phyloP scores from a whole-genome alignment of 23 tunicate species.

The Botrylloides violaceus region DNA sequence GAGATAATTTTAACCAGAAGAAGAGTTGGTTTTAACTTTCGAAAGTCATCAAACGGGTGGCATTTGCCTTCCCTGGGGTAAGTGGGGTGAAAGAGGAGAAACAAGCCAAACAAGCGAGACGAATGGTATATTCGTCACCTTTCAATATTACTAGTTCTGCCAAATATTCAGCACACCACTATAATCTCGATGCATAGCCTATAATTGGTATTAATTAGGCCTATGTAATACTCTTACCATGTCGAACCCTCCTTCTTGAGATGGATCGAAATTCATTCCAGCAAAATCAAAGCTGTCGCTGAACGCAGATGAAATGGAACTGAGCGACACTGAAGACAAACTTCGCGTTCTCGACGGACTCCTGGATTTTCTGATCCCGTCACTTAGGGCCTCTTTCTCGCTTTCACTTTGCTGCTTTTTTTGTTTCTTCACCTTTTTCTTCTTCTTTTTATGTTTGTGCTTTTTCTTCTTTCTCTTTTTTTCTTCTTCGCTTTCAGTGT shows the following conservation, averaged over 20 bases:
- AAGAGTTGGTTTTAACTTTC: no score
- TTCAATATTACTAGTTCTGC: no score
- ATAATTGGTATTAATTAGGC: no score
- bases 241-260: constrained; percentile 22
- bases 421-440: constrained; percentile 49
- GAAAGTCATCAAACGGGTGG: no score
- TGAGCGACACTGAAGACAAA: constrained; percentile 58
- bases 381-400: constrained; percentile 5
- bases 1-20: no score
- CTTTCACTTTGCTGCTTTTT: constrained; percentile 11
- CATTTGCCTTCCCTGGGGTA: no score
- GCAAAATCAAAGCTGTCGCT: constrained; percentile 92
- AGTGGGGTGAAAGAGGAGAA: no score
- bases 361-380: constrained; percentile 3
- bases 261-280: constrained; percentile 26
- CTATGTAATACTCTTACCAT: background rate
- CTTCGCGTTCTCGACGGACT: constrained; percentile 44
- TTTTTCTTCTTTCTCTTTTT: constrained; percentile 82
- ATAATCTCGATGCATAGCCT: no score
- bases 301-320: constrained; percentile 70
- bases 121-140: background rate
- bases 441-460: constrained; percentile 82
- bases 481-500: constrained; percentile 30
- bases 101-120: no score
- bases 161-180: no score